These are phyloP conservation scores for Crocallis elinguaria DNA, from an alignment of 2,888 invertebrate species.

Conservation along the genomic window DNA sequence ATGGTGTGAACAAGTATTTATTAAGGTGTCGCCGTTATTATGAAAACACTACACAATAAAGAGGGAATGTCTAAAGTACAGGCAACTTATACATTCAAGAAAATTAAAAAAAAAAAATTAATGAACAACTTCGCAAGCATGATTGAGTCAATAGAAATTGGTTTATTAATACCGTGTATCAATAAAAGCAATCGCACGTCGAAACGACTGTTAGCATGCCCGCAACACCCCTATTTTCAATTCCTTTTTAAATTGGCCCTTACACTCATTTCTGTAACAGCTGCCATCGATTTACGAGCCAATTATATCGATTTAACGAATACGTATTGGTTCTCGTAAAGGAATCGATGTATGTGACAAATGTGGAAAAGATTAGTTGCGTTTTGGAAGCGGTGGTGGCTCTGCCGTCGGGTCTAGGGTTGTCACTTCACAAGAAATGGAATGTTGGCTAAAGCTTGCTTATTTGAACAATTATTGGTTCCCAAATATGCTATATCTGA, in stretches of 20 bases:
- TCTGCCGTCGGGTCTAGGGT: no score
- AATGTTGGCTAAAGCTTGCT: no score
- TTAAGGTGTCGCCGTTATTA: no score
- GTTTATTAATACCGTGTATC: slow-evolving; percentile 39
- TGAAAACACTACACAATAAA: no score
- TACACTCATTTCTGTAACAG: slow-evolving; percentile 71
- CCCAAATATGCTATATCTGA: no score
- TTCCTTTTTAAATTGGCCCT: slow-evolving; percentile 72
- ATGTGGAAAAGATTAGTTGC: not conserved
- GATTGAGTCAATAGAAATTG: slow-evolving; percentile 9
- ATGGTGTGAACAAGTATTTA: no score
- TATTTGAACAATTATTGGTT: no score
- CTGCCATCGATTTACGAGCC: slow-evolving; percentile 74
- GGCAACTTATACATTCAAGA: no score
- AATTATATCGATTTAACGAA: slow-evolving; percentile 59
- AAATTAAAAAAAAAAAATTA: no score
- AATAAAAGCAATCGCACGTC: slow-evolving; percentile 43
- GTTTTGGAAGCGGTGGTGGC: no score
- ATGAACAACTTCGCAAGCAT: not conserved
- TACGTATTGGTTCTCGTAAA: slow-evolving; percentile 32
- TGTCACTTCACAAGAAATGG: no score
- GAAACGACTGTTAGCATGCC: slow-evolving; percentile 35
- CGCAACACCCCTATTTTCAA: slow-evolving; percentile 65
- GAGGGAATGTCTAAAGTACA: no score
- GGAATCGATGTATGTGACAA: slow-evolving; percentile 27